A percentile compares a stretch with the other conserved stretches of the same genome.
phyloP scores from a whole-genome alignment of 2,113 vertebrate genomes.

The Phrynosoma blainvillii region DNA sequence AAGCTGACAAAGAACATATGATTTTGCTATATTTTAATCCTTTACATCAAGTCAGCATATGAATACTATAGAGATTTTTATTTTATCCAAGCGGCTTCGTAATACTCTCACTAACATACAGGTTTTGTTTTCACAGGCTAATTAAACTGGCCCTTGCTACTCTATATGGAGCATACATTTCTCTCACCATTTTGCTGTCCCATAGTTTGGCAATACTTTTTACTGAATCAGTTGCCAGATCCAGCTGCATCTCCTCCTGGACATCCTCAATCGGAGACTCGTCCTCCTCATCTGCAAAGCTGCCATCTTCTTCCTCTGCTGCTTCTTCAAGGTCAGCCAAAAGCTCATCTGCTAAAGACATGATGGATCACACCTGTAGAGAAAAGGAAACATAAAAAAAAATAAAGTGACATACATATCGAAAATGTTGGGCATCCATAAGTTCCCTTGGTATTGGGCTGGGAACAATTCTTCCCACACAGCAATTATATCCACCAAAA shows the following conservation, averaged over 20 bases:
- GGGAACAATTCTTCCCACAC: not conserved
- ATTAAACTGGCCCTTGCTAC: not conserved
- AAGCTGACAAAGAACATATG: not conserved
- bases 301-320: slow-evolving; percentile 86
- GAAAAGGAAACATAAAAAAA: not conserved
- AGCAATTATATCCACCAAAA: not conserved
- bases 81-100: not conserved
- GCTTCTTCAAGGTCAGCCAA: slow-evolving; percentile 92
- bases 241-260: slow-evolving; percentile 90
- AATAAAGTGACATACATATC: not conserved
- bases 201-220: slow-evolving; percentile 91
- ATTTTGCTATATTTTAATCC: not conserved
- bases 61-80: not conserved
- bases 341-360: slow-evolving; percentile 93
- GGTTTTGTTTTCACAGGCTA: not conserved
- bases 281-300: slow-evolving; percentile 71
- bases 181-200: slow-evolving; percentile 87
- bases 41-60: not conserved
- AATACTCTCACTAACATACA: not conserved
- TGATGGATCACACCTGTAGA: slow-evolving; percentile 52
- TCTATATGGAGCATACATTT: too few relatives aligned
- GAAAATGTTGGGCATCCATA: not conserved
- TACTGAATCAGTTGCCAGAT: slow-evolving; percentile 86
- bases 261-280: slow-evolving; percentile 84
- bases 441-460: too few relatives aligned